These are phyloP conservation scores for Peromyscus leucopus DNA, from an alignment of 2,113 vertebrate genomes.

Conservation along the genomic window DNA sequence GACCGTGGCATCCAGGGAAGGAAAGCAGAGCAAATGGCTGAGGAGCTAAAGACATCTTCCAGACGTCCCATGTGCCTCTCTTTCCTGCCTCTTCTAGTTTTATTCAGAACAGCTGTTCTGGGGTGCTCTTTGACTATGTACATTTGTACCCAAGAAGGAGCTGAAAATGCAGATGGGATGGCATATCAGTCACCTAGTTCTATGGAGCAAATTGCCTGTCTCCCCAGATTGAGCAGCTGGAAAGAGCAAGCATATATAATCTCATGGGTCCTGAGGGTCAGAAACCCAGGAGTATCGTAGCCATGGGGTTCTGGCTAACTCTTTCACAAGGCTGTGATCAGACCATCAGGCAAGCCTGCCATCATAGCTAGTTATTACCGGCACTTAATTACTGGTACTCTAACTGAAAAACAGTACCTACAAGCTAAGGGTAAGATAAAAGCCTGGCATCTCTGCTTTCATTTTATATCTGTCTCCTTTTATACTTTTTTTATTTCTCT, in stretches of 20 bases:
- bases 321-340: not conserved
- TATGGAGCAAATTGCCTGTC: conserved; percentile 17
- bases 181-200: not conserved
- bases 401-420: not conserved
- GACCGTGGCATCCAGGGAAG: not conserved
- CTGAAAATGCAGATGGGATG: not conserved
- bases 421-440: not conserved
- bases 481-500: not conserved
- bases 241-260: not conserved
- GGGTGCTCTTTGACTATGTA: not conserved
- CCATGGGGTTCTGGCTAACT: not conserved
- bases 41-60: not conserved
- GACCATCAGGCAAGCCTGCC: rapidly evolving
- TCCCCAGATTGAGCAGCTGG: not conserved
- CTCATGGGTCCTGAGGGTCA: not conserved
- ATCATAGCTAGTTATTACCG: not conserved
- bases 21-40: not conserved
- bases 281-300: not conserved
- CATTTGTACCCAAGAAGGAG: not conserved
- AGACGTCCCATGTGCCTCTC: not conserved
- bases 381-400: not conserved
- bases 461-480: not conserved
- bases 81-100: not conserved
- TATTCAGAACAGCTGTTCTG: not conserved
- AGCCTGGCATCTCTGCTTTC: no score